phyloP scores from a whole-genome alignment of 2,797 vertebrate species.

The Pseudomugil tenellus region DNA sequence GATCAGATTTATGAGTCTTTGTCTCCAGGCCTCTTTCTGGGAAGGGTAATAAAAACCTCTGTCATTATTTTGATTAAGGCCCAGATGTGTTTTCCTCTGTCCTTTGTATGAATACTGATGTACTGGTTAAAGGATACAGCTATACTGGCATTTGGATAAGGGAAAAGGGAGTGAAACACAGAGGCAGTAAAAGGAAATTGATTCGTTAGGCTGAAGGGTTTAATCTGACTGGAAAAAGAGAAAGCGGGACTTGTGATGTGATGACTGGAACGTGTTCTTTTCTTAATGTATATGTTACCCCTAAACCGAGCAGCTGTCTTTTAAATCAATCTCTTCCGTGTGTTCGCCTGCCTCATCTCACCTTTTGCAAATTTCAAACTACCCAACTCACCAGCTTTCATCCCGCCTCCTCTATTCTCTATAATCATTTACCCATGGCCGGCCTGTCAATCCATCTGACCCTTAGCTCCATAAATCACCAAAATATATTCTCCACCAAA shows the following conservation, averaged over 20 bases:
- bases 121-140: constrained; percentile 31
- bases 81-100: constrained; percentile 35
- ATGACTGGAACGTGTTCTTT: constrained; percentile 28
- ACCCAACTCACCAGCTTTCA: constrained; percentile 21
- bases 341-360: constrained; percentile 30
- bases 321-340: constrained; percentile 43
- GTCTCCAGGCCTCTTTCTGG: constrained; percentile 61
- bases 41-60: constrained; percentile 46
- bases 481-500: constrained; percentile 73
- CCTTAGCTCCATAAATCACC: constrained; percentile 76
- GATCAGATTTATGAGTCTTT: constrained; percentile 72
- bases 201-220: constrained; percentile 40
- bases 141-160: not conserved
- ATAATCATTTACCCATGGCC: constrained; percentile 61
- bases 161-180: constrained; percentile 9
- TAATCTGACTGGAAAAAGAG: constrained; percentile 9
- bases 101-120: constrained; percentile 53
- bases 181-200: constrained; percentile 23
- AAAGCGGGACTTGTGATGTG: constrained; percentile 26
- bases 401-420: constrained; percentile 49
- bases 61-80: constrained; percentile 74
- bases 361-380: constrained; percentile 36
- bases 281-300: constrained; percentile 16
- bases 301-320: constrained; percentile 19
- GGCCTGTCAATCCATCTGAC: constrained; percentile 71